Conservation (phyloP, 2,888 invertebrate species). For the Parascotia fuliginaria region DNA sequence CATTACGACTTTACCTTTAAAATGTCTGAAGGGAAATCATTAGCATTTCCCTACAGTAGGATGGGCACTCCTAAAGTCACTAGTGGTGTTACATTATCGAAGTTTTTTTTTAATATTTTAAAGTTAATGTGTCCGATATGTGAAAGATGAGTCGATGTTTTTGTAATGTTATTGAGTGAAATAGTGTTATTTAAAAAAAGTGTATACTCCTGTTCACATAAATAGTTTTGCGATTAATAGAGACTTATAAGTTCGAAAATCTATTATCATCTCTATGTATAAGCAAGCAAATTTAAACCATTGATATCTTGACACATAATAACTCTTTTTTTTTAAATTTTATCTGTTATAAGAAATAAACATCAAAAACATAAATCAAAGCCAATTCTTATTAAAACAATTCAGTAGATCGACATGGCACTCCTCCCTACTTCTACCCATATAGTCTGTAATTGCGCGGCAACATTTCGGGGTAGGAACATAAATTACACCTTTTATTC, state of each 20-base stretch:
- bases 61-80: constrained; percentile 57
- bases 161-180: no score
- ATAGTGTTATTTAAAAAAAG: no score
- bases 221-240: no score
- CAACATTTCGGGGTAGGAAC: constrained; percentile 73
- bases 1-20: constrained; percentile 70
- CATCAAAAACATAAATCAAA: not conserved
- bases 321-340: no score
- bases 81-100: constrained; percentile 49
- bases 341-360: no score
- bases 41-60: constrained; percentile 78
- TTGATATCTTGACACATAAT: no score
- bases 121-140: not conserved
- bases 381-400: constrained; percentile 3
- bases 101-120: no score
- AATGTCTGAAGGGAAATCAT: constrained; percentile 75
- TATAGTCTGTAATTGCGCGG: constrained; percentile 70
- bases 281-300: no score
- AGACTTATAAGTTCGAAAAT: no score
- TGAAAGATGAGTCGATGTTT: no score
- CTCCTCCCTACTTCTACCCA: constrained; percentile 48
- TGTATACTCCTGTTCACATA: no score
- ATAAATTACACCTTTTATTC: constrained; percentile 83
- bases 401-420: constrained; percentile 32
- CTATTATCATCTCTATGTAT: no score